Percentiles rank a stretch among this genome's conserved stretches.
phyloP scores from a whole-genome alignment of 2,888 invertebrate genomes.

The Theretra japonica region DNA sequence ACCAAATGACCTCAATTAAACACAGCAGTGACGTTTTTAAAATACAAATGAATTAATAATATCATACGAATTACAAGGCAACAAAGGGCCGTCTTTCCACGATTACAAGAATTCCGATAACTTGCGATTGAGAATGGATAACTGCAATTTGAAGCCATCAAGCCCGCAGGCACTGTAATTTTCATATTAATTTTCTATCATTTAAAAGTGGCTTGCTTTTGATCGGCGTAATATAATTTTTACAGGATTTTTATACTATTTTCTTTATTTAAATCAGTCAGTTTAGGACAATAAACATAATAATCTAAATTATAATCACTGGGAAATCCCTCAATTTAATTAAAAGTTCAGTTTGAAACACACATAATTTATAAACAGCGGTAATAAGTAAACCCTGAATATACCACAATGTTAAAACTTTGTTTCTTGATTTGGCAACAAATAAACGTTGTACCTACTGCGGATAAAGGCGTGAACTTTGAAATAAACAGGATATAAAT shows the following conservation, averaged over 20 bases:
- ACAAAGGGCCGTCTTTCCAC: slow-evolving; percentile 1
- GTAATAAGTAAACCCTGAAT: background rate
- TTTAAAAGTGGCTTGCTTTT: slow-evolving; percentile 2
- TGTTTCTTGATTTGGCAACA: background rate
- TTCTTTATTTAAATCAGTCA: background rate
- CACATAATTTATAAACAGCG: background rate
- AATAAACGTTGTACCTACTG: background rate
- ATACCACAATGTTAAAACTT: background rate
- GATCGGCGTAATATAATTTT: slow-evolving; percentile 2
- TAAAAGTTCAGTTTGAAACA: background rate
- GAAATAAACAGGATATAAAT: slow-evolving; percentile 16
- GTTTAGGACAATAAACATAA: background rate
- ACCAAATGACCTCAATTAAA: background rate
- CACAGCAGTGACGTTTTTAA: background rate
- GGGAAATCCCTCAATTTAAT: no score
- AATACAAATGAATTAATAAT: background rate
- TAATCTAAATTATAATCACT: no score
- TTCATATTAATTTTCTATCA: slow-evolving; percentile 32
- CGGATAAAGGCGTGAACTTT: background rate
- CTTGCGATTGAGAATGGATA: slow-evolving; percentile 3
- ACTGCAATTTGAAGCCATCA: slow-evolving; percentile 31
- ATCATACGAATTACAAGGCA: slow-evolving; percentile 2
- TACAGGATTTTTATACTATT: background rate
- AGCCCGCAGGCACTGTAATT: slow-evolving; percentile 29
- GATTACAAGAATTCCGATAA: slow-evolving; percentile 20